These are phyloP conservation scores for Celastrina argiolus DNA, from an alignment of 2,888 invertebrate species.

Conservation along the genomic window DNA sequence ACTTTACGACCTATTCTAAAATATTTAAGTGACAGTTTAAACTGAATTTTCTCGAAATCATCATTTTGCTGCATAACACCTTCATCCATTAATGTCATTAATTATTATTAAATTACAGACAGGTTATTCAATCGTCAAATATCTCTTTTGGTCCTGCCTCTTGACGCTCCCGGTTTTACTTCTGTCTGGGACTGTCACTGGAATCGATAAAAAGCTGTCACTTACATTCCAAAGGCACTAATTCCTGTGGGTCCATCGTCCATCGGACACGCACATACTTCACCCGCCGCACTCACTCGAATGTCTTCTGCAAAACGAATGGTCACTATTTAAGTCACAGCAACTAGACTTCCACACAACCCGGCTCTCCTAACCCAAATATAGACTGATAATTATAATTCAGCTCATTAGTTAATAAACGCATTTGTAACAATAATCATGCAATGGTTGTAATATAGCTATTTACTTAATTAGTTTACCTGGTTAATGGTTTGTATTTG, in stretches of 20 bases:
- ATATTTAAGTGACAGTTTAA: too few species aligned
- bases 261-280: constrained; percentile 1
- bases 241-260: constrained; percentile 59
- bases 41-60: too few species aligned
- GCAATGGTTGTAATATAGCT: not conserved
- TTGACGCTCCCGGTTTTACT: too few species aligned
- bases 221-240: constrained; percentile 67
- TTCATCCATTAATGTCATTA: too few species aligned
- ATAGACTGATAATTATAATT: not conserved
- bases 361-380: not conserved
- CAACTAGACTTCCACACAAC: not conserved
- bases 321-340: not conserved
- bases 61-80: too few species aligned
- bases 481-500: not conserved
- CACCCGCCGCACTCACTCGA: not conserved
- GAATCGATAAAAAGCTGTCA: too few species aligned
- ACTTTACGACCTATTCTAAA: too few species aligned
- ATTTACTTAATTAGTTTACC: not conserved
- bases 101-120: too few species aligned
- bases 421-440: not conserved
- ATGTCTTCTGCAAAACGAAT: not conserved
- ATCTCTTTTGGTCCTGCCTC: too few species aligned
- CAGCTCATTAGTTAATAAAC: not conserved
- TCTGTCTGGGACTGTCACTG: too few species aligned
- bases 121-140: too few species aligned